Evolutionary conservation across 37 sponge, comb jelly and placozoan genomes (phyloP), one percentile per base, ranked within the genome.

Genomic region (Ephydatia muelleri): DNA sequence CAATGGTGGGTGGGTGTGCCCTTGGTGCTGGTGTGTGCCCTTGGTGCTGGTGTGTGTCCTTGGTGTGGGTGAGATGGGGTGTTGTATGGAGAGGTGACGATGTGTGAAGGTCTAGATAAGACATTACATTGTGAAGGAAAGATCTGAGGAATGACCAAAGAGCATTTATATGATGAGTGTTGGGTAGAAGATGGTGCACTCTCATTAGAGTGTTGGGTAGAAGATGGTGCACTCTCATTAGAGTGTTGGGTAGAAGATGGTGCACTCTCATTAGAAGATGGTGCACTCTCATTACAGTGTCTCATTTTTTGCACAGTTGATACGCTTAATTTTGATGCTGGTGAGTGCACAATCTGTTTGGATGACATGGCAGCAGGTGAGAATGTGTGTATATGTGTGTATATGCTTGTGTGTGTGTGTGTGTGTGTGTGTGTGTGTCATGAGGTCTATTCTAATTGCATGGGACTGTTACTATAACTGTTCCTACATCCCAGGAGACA

Each of bases 311-410:
- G 37, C 80, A 31, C 89, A 96, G 97, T 79, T 75, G 92, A 91
- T 34, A 76, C 66, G 3, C 77, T 96, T 57, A 12, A 5, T 2
- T 74, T 81, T 28, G 90, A 89, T 71, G 82, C 88, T 43, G 98
- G 98, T 22, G 98, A 97, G 64, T 97, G 98, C 82, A 85, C 82
- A 68, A 97, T 97, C 38, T 97, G 98, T 72, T 68, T 97, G 72
- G 95, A 95, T 22, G 92, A 95, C 30, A 91, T 97, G 94, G 49
- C 38, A 21, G 65, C 66, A 64, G 98, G 96, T 96, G 65, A 72
- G 79, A 36, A 28, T 32, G 3, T 21, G 28, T n/a, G n/a, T n/a
- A n/a, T n/a, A n/a, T n/a, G n/a, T n/a, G n/a, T n/a, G n/a, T n/a
- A n/a, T n/a, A n/a, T n/a, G n/a, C n/a, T n/a, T n/a, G n/a, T n/a